Evolutionary conservation across 2,797 vertebrate species (phyloP).

Genomic region (Argentina silus): DNA sequence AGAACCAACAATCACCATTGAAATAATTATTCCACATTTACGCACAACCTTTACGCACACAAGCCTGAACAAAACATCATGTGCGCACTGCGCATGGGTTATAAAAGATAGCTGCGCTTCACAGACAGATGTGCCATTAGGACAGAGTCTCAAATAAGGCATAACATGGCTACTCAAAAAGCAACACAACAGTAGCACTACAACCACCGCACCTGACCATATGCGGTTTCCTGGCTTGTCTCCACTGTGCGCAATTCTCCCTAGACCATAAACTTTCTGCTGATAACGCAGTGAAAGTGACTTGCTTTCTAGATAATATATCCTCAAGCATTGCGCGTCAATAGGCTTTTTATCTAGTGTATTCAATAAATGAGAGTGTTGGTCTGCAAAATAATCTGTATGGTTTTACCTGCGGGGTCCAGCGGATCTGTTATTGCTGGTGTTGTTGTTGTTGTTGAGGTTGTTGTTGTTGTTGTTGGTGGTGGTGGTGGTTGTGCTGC

Average conservation of each 20-base stretch:
- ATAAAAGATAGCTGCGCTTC: too few relatives aligned
- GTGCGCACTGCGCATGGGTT: too few relatives aligned
- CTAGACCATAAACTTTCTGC: slow-evolving; percentile 9
- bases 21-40: too few relatives aligned
- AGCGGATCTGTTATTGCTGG: slow-evolving; percentile 41
- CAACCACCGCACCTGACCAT: not conserved
- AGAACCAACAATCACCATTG: not conserved
- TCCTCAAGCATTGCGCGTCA: too few relatives aligned
- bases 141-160: too few relatives aligned
- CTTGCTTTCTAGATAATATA: not conserved
- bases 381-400: not conserved
- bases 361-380: too few relatives aligned
- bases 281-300: not conserved
- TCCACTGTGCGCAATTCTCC: not conserved
- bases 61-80: too few relatives aligned
- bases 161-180: not conserved
- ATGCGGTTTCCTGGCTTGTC: not conserved
- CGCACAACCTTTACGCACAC: too few relatives aligned
- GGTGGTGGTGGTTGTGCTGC: slow-evolving; percentile 29
- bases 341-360: too few relatives aligned
- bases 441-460: slow-evolving; percentile 24
- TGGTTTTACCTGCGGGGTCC: slow-evolving; percentile 60
- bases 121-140: too few relatives aligned
- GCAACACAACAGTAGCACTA: not conserved
- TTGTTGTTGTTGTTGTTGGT: not conserved